Percentiles rank a stretch among this genome's conserved stretches.
These are phyloP conservation scores for Orthosia gracilis DNA, from an alignment of 2,888 invertebrate genomes.

Conservation along the genomic window DNA sequence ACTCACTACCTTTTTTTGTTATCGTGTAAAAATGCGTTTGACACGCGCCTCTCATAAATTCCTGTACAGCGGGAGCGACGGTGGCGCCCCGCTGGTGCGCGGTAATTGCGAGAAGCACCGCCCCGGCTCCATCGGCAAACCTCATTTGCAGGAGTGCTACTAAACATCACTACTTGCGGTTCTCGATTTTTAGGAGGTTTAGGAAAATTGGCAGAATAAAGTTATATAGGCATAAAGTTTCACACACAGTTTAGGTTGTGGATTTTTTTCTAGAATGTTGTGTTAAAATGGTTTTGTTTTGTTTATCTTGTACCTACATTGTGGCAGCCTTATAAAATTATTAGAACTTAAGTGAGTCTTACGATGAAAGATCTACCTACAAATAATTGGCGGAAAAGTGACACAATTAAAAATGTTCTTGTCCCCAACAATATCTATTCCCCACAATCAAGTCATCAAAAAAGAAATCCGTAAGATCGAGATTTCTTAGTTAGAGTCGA, in stretches of 20 bases:
- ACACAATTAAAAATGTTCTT: not conserved
- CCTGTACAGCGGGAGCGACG: constrained; percentile 72
- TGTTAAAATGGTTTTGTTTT: not conserved
- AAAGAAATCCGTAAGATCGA: constrained; percentile 52
- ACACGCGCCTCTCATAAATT: constrained; percentile 75
- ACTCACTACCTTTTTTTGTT: constrained; percentile 24
- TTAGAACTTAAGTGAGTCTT: not conserved
- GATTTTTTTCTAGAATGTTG: not conserved
- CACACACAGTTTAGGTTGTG: too few species aligned
- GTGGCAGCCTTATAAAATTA: not conserved
- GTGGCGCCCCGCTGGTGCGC: constrained; percentile 73
- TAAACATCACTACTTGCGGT: constrained; percentile 66
- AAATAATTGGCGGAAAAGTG: too few species aligned
- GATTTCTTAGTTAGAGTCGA: constrained; percentile 69
- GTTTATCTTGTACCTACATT: not conserved
- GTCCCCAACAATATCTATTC: not conserved
- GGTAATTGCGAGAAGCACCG: constrained; percentile 79
- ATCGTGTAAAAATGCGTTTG: constrained; percentile 50
- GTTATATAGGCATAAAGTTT: too few species aligned
- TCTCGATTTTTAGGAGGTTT: constrained; percentile 62
- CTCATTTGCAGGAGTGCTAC: constrained; percentile 80
- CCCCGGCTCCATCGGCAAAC: constrained; percentile 78
- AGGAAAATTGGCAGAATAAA: not conserved
- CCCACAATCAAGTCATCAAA: not conserved
- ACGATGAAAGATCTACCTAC: not conserved